Evolutionary conservation across 2,113 vertebrate species (phyloP).

Genomic region (Oncorhynchus clarkii): DNA sequence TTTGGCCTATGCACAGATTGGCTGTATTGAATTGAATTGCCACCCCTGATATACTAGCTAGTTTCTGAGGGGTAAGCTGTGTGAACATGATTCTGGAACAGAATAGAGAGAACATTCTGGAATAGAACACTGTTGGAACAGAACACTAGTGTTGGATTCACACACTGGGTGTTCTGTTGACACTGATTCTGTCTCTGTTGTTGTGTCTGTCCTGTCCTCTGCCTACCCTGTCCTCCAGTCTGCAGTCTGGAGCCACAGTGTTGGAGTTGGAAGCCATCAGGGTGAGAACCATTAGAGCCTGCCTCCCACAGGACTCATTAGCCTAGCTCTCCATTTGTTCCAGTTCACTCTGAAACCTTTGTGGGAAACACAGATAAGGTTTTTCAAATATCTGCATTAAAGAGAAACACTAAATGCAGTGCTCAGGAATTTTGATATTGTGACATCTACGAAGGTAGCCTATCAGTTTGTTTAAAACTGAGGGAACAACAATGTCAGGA

Average conservation of each 20-base stretch:
- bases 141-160: too few species aligned
- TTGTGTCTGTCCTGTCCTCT: background rate
- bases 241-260: background rate
- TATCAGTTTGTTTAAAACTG: background rate
- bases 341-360: slow-evolving; percentile 24
- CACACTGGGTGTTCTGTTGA: background rate
- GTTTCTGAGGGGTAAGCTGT: background rate
- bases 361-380: slow-evolving; percentile 36
- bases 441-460: background rate
- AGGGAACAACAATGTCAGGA: too few species aligned
- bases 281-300: background rate
- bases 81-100: background rate
- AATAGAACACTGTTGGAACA: too few species aligned
- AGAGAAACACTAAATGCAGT: slow-evolving; percentile 20
- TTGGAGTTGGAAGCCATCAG: background rate
- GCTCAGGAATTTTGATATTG: background rate
- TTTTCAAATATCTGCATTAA: slow-evolving; percentile 27
- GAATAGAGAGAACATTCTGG: too few species aligned
- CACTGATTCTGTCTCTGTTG: background rate
- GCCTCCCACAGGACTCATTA: slow-evolving; percentile 25
- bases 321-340: slow-evolving; percentile 1
- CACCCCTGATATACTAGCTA: background rate
- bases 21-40: background rate
- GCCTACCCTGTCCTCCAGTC: background rate
- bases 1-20: background rate